phyloP scores from a whole-genome alignment of 2,888 invertebrate genomes.

The Drosophila seclusa region DNA sequence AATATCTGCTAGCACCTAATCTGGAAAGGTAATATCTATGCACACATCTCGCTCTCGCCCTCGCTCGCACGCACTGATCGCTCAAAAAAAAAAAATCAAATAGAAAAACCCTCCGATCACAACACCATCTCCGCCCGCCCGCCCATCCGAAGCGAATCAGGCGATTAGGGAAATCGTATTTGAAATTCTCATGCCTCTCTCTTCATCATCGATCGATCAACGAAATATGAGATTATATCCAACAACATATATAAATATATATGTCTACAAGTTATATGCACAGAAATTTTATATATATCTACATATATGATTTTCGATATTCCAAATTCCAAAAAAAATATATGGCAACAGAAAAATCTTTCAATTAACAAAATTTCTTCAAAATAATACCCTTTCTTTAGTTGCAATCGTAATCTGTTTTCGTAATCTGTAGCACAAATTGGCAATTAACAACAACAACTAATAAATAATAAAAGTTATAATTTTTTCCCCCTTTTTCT shows the following conservation, averaged over 20 bases:
- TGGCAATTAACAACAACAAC: constrained; percentile 65
- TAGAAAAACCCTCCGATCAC: constrained; percentile 24
- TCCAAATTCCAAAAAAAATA: constrained; percentile 55
- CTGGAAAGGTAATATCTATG: constrained; percentile 76
- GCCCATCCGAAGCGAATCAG: constrained; percentile 44
- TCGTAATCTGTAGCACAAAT: constrained; percentile 67
- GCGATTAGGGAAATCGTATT: constrained; percentile 82
- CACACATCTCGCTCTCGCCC: constrained; percentile 36
- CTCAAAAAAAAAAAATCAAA: constrained; percentile 3
- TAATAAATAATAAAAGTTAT: constrained; percentile 18
- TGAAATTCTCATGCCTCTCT: constrained; percentile 29
- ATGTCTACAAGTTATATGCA: constrained; percentile 24
- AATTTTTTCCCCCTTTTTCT: constrained; percentile 9
- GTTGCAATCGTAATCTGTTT: constrained; percentile 43
- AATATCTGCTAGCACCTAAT: constrained; percentile 67
- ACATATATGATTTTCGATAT: constrained; percentile 38
- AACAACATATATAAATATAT: constrained; percentile 10
- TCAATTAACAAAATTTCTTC: constrained; percentile 11
- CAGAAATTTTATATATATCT: constrained; percentile 15
- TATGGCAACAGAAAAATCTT: constrained; percentile 21
- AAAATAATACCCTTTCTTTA: constrained; percentile 28
- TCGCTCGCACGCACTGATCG: constrained; percentile 48
- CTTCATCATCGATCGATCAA: constrained; percentile 43
- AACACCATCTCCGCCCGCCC: constrained; percentile 43
- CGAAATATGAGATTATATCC: constrained; percentile 14